A percentile compares a stretch with the other conserved stretches of the same genome.
phyloP scores from a whole-genome alignment of 92 coral and sea anemone genomes.

The Bergia puertoricense region DNA sequence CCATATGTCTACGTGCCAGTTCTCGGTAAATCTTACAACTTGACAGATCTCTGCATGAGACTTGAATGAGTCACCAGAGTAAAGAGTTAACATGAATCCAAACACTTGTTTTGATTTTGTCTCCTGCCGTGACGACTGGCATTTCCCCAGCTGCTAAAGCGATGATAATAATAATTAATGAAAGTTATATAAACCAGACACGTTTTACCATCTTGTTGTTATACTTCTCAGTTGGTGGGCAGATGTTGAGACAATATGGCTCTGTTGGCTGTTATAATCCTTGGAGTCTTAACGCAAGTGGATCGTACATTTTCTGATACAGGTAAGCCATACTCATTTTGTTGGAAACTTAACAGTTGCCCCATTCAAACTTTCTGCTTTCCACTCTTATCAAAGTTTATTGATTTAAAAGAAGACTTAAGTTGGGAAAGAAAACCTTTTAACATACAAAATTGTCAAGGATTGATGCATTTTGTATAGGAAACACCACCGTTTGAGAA shows the following conservation, averaged over 20 bases:
- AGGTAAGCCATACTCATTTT: neutral
- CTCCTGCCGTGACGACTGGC: neutral
- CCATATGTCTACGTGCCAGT: no score
- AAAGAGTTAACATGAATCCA: neutral
- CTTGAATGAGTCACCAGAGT: neutral
- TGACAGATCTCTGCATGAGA: neutral
- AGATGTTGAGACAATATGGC: neutral
- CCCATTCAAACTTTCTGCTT: neutral
- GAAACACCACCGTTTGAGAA: no score
- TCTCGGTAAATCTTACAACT: no score
- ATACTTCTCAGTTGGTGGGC: neutral
- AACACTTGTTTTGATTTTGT: neutral
- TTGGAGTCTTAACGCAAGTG: neutral
- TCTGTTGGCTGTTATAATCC: conserved; percentile 7
- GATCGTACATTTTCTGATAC: neutral
- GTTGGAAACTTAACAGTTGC: neutral
- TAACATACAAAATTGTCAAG: neutral
- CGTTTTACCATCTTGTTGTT: neutral
- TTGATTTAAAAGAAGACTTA: no score
- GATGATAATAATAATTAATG: neutral
- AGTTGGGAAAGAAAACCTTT: neutral
- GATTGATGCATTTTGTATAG: no score
- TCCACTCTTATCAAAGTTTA: no score
- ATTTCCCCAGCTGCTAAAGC: neutral
- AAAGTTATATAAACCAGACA: neutral